A percentile compares a stretch with the other conserved stretches of the same genome.
These are phyloP conservation scores for Nyctereutes procyonoides DNA, from an alignment of 2,113 vertebrate genomes.

Conservation along the genomic window DNA sequence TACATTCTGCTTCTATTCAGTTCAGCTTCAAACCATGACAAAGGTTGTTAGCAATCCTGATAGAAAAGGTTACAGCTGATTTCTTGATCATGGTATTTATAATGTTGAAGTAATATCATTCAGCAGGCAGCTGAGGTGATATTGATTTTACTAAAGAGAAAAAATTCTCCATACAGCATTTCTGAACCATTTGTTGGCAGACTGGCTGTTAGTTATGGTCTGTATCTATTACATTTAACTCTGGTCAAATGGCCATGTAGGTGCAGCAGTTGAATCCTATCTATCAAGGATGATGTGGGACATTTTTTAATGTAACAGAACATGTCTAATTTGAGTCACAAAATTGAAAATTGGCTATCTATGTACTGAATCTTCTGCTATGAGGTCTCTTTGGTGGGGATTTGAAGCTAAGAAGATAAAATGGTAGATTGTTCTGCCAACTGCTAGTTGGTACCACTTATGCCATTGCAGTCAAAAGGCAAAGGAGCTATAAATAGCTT, in stretches of 20 bases:
- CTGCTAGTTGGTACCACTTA: background rate
- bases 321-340: background rate
- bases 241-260: background rate
- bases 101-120: constrained; percentile 41
- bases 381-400: background rate
- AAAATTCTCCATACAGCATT: background rate
- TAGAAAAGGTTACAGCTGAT: background rate
- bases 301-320: background rate
- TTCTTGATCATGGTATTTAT: constrained; percentile 43
- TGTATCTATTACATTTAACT: background rate
- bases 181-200: constrained; percentile 6
- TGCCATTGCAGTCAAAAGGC: background rate
- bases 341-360: background rate
- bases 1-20: background rate
- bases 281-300: background rate
- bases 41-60: background rate
- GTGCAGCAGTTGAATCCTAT: background rate
- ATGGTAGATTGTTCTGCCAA: background rate
- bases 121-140: constrained; percentile 9
- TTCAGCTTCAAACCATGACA: background rate
- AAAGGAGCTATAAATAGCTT: background rate
- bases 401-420: background rate
- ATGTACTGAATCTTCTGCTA: background rate
- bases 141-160: constrained; percentile 69
- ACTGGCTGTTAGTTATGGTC: background rate